Evolutionary conservation across 2,888 invertebrate species (phyloP).

Genomic region (Ophion slaviceki): DNA sequence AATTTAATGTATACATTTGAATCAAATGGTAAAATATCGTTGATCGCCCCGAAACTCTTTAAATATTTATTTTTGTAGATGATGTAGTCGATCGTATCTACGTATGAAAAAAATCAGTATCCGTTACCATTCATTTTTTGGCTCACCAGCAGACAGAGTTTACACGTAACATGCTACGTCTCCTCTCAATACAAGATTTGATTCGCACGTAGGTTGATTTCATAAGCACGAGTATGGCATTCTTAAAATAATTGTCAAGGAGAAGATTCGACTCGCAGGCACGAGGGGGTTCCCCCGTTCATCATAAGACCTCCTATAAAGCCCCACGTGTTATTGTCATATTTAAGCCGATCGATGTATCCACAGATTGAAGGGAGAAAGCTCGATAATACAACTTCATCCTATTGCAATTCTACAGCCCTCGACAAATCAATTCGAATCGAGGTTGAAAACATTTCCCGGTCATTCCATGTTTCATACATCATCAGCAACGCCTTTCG

Average conservation of each 20-base stretch:
- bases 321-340: conserved; percentile 73
- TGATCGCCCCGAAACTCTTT: too few species aligned
- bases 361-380: conserved; percentile 51
- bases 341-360: conserved; percentile 82
- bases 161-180: background rate
- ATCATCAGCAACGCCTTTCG: conserved; percentile 8
- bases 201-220: background rate
- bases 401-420: conserved; percentile 1
- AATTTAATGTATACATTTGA: too few species aligned
- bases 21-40: too few species aligned
- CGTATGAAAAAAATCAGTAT: too few species aligned
- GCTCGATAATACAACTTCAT: conserved; percentile 30
- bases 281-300: conserved; percentile 15
- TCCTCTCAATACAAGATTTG: background rate
- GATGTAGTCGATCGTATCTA: too few species aligned
- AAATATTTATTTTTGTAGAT: too few species aligned
- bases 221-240: conserved; percentile 17
- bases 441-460: conserved; percentile 45
- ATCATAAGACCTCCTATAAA: conserved; percentile 34
- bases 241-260: conserved; percentile 10
- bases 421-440: conserved; percentile 26
- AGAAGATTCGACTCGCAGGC: conserved; percentile 10
- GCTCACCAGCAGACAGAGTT: too few species aligned
- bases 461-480: conserved; percentile 19
- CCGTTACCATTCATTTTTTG: too few species aligned